Conservation (phyloP, 2,797 vertebrate genomes). For the Ispidina picta region DNA sequence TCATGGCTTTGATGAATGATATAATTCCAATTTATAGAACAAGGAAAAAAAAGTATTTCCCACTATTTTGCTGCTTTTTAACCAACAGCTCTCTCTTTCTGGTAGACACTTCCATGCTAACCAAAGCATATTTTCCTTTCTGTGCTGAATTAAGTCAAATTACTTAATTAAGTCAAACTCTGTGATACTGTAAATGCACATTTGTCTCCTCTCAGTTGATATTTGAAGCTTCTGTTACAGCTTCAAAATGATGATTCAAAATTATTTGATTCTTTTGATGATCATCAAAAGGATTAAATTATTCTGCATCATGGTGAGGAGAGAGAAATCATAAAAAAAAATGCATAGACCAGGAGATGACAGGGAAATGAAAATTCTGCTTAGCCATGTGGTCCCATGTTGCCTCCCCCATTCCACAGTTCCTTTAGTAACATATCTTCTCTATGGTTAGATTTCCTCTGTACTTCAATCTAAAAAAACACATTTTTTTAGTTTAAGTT, state of each 20-base stretch:
- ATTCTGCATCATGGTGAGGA: neutral
- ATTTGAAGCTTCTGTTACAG: neutral
- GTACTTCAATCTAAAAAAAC: neutral
- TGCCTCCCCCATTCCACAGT: neutral
- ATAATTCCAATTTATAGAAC: neutral
- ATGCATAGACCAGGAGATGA: neutral
- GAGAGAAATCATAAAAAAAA: neutral
- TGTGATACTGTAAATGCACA: neutral
- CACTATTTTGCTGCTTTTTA: neutral
- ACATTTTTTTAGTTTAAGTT: neutral
- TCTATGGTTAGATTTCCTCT: neutral
- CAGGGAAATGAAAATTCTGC: neutral
- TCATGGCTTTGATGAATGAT: neutral
- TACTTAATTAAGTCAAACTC: too few relatives aligned
- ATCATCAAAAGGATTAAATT: neutral
- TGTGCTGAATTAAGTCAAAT: neutral
- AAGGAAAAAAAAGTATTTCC: neutral
- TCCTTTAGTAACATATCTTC: neutral
- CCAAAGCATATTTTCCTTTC: neutral
- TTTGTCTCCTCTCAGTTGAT: neutral
- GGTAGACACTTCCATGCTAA: neutral
- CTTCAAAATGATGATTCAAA: neutral
- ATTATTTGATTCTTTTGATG: neutral
- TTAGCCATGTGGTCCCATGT: neutral
- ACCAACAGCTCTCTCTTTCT: neutral